Conservation (phyloP, 2,888 invertebrate genomes). For the Xiphydria camelus region DNA sequence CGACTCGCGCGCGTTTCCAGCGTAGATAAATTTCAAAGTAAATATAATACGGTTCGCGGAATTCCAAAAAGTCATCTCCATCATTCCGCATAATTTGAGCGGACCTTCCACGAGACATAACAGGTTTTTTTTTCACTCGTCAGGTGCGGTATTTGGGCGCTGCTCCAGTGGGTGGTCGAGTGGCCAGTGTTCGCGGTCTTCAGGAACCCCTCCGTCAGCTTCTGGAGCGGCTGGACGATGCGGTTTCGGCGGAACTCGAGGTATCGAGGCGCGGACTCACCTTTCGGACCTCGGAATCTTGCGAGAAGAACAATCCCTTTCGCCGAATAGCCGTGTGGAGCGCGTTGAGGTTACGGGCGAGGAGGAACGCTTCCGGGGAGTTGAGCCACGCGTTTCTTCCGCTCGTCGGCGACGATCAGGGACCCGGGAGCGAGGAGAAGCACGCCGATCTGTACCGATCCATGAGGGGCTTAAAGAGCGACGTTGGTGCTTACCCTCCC, state of each 20-base stretch:
- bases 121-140: no score
- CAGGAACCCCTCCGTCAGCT: constrained; percentile 72
- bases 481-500: constrained; percentile 70
- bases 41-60: no score
- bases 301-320: constrained; percentile 73
- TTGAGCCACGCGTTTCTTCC: constrained; percentile 80
- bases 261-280: constrained; percentile 52
- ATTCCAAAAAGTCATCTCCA: no score
- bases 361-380: constrained; percentile 41
- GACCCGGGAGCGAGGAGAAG: constrained; percentile 76
- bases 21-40: no score
- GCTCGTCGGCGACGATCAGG: constrained; percentile 60
- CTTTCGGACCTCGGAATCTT: constrained; percentile 44
- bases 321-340: constrained; percentile 94
- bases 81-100: no score
- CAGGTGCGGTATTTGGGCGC: constrained; percentile 83
- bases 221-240: constrained; percentile 41
- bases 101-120: no score
- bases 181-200: constrained; percentile 80
- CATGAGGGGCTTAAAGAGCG: constrained; percentile 48
- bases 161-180: constrained; percentile 75
- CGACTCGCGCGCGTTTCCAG: no score
- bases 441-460: constrained; percentile 58
- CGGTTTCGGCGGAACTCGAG: constrained; percentile 49
- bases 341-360: constrained; percentile 73